Conservation (phyloP, 2,113 vertebrate genomes). For the Nipponia nippon region DNA sequence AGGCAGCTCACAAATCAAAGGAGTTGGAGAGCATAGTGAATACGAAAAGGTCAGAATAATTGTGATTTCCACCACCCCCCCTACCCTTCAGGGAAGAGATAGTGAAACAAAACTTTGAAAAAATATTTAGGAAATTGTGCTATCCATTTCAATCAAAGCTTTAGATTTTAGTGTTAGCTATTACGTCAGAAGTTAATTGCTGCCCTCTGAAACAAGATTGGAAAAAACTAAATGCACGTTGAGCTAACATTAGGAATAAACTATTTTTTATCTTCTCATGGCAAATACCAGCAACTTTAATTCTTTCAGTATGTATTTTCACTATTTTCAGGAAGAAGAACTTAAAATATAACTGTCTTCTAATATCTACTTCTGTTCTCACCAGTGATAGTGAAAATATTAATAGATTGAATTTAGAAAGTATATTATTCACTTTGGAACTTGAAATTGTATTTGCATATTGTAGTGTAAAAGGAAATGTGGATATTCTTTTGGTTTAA, state of each 20-base stretch:
- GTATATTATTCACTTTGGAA: background rate
- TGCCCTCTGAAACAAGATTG: background rate
- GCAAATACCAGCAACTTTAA: background rate
- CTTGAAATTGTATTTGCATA: background rate
- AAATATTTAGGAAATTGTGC: background rate
- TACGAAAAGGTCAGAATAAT: slow-evolving; percentile 80
- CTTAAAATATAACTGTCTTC: background rate
- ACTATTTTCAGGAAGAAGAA: background rate
- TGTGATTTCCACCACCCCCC: background rate
- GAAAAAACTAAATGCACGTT: background rate
- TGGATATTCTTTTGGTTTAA: background rate
- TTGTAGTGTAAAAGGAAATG: background rate
- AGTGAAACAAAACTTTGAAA: background rate
- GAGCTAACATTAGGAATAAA: background rate
- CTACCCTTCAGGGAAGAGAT: background rate
- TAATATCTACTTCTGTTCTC: background rate
- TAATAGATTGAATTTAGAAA: background rate
- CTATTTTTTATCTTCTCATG: background rate
- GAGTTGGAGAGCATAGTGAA: slow-evolving; percentile 85
- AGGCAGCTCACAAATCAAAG: slow-evolving; percentile 86
- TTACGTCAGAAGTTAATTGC: background rate
- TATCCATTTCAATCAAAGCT: background rate
- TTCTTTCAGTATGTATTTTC: background rate
- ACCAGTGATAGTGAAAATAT: background rate
- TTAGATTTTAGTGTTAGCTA: background rate